Evolutionary conservation across 2,113 vertebrate species (phyloP), one percentile per base, ranked within the genome.

Genomic region (Antennarius striatus): DNA sequence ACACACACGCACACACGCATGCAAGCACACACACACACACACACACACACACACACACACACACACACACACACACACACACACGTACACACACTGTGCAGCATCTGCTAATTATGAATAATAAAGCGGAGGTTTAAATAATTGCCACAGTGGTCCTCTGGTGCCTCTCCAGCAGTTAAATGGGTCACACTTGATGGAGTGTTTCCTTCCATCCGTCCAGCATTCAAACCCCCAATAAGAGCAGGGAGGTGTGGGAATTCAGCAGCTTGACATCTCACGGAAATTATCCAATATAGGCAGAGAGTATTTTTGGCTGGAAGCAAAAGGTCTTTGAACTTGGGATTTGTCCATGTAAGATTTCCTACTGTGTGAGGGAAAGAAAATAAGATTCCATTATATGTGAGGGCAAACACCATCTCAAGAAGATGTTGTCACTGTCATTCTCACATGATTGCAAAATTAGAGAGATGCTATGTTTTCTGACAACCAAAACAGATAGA

Each of bases 41-140:
- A 67, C 53, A 22, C 22, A 22, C 22, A n/a, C n/a, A 56, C 42
- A 39, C 71, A 30, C 54, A 50, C 75, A 68, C 17, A 53, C n/a
- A 47, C 28, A 48, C 16, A 32, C 12, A 28, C 10, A 52, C 51
- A 62, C 32, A 49, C 67, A 65, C 43, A 51, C 30, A 67, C 53
- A 22, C 22, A 22, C 22, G n/a, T n/a, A 56, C 42, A 39, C 71
- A 30, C 54, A 50, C 75, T 40, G 15, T 71, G 58, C 76, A 72
- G 50, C 28, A 32, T 82, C 82, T 78, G 81, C 77, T 91, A 89
- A 91, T 91, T 89, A 89, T 91, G 86, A 91, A 92, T 91, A 90
- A 92, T 91, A 85, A 89, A 89, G 81, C 64, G 56, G 80, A 75
- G 60, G 75, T 86, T 87, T 91, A 89, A 91, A 91, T 90, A 89